These are phyloP conservation scores for Urocynchramus pylzowi DNA, from an alignment of 2,113 vertebrate species.

Conservation along the genomic window DNA sequence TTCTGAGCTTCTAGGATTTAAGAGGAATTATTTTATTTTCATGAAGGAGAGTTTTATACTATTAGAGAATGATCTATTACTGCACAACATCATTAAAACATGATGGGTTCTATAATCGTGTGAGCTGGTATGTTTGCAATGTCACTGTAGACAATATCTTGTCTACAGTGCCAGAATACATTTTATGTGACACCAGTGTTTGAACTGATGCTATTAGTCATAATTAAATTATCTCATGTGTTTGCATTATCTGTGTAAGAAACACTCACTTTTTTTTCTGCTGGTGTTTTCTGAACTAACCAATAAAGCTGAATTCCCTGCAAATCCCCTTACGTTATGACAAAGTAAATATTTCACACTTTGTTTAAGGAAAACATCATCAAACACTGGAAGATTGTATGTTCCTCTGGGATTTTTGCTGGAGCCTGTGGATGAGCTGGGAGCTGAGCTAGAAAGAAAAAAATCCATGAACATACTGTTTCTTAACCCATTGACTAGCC, in stretches of 20 bases:
- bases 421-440: not conserved
- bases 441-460: not conserved
- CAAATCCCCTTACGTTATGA: not conserved
- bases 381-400: accelerated
- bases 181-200: not conserved
- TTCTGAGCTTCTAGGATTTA: not conserved
- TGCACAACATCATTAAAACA: not conserved
- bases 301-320: not conserved
- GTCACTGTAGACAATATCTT: not conserved
- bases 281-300: not conserved
- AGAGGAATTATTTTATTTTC: not conserved
- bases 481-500: not conserved
- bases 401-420: not conserved
- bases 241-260: not conserved
- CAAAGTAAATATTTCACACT: not conserved
- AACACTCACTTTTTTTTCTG: not conserved
- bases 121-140: not conserved
- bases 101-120: not conserved
- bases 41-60: not conserved
- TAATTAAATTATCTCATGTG: not conserved
- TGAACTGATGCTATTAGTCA: not conserved
- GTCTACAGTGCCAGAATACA: not conserved
- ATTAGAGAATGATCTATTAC: not conserved
- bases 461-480: not conserved
- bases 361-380: not conserved